Conservation (phyloP, 1,140 invertebrate species). For the Atopsyche davidsoni region DNA sequence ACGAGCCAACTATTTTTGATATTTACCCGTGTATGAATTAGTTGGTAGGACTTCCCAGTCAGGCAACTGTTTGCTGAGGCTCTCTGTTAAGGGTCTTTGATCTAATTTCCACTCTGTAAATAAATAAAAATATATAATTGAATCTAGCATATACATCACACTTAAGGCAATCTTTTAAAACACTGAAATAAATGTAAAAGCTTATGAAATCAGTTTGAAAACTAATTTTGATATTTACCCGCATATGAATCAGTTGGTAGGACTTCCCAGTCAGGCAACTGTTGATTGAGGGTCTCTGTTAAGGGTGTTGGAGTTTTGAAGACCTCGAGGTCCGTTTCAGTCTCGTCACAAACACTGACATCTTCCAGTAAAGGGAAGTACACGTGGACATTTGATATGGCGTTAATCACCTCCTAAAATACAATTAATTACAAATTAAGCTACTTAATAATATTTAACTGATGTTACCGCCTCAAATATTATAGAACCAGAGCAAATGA, state of each 20-base stretch:
- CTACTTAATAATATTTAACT: too few relatives aligned
- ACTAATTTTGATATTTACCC: constrained; percentile 30
- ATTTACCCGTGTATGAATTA: constrained; percentile 47
- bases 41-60: constrained; percentile 55
- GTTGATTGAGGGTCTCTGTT: constrained; percentile 16
- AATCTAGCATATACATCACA: too few relatives aligned
- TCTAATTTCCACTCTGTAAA: constrained; percentile 54
- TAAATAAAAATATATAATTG: constrained; percentile 14
- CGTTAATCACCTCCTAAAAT: constrained; percentile 51
- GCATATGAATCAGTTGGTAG: constrained; percentile 51
- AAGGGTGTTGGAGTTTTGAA: constrained; percentile 23
- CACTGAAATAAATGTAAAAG: background rate
- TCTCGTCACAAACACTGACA: constrained; percentile 30
- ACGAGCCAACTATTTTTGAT: background rate
- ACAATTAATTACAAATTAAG: too few relatives aligned
- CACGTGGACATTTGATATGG: constrained; percentile 55
- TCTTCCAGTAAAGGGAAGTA: constrained; percentile 55
- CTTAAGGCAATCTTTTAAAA: background rate
- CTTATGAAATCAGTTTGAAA: background rate
- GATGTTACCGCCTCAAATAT: constrained; percentile 1
- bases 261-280: constrained; percentile 53
- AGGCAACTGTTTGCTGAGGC: constrained; percentile 34
- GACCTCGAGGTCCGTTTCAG: constrained; percentile 29
- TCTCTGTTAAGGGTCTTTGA: constrained; percentile 19
- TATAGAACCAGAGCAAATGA: too few relatives aligned